phyloP scores from a whole-genome alignment of 2,888 invertebrate species.

The Cheilosia pagana region DNA sequence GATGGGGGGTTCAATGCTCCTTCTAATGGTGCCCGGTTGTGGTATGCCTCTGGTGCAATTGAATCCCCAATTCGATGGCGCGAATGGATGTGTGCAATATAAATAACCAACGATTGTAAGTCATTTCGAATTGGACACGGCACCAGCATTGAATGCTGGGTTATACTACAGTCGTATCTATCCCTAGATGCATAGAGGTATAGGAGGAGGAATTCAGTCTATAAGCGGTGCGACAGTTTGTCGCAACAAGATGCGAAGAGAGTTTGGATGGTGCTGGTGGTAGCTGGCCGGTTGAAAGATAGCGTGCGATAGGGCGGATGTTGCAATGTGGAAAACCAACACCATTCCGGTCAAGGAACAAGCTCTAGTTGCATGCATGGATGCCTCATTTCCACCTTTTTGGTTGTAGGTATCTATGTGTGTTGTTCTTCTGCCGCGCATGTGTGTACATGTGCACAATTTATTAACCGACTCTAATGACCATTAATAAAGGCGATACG shows the following conservation, averaged over 20 bases:
- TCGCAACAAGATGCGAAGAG: constrained; percentile 69
- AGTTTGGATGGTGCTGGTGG: constrained; percentile 35
- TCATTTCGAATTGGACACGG: constrained; percentile 70
- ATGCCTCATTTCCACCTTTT: constrained; percentile 4
- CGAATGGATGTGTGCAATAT: constrained; percentile 25
- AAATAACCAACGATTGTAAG: constrained; percentile 68
- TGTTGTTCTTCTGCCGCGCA: background rate
- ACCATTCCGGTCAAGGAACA: constrained; percentile 53
- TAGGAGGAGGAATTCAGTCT: constrained; percentile 34
- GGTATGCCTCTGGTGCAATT: constrained; percentile 21
- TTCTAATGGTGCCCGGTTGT: constrained; percentile 29
- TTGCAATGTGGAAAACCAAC: constrained; percentile 60
- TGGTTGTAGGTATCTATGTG: background rate
- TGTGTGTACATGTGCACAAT: constrained; percentile 58
- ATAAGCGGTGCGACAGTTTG: constrained; percentile 67
- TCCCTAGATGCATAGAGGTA: constrained; percentile 23
- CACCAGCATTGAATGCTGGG: constrained; percentile 37
- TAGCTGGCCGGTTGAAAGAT: constrained; percentile 39
- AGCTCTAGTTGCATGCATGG: constrained; percentile 44
- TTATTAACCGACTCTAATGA: constrained; percentile 74
- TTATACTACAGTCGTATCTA: background rate
- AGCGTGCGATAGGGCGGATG: constrained; percentile 68
- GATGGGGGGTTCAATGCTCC: constrained; percentile 53
- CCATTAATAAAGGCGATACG: constrained; percentile 73
- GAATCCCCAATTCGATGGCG: constrained; percentile 33